Evolutionary conservation across 2,797 vertebrate genomes (phyloP).

Genomic region (Fundulus diaphanus): DNA sequence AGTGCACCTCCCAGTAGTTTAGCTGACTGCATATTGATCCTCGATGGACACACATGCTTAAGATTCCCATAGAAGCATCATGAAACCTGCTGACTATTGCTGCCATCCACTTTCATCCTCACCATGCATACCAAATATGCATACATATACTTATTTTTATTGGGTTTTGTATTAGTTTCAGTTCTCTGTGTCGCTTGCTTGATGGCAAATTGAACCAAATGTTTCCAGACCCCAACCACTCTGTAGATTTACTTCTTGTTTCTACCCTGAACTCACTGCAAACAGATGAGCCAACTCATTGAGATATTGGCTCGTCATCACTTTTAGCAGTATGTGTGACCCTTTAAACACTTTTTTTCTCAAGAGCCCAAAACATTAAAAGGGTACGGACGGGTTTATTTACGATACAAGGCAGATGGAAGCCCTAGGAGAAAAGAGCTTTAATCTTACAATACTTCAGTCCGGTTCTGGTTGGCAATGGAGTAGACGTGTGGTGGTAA

Average conservation of each 20-base stretch:
- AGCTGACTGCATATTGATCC: too few species aligned
- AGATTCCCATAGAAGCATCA: not conserved
- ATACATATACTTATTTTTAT: not conserved
- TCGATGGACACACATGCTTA: not conserved
- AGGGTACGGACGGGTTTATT: too few species aligned
- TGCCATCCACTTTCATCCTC: not conserved
- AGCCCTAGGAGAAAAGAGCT: too few species aligned
- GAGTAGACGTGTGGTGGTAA: too few species aligned
- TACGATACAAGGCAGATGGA: too few species aligned
- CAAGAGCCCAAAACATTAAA: too few species aligned
- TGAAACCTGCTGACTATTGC: not conserved
- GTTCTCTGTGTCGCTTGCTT: conserved; percentile 11
- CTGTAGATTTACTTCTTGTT: not conserved
- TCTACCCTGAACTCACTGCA: conserved; percentile 16
- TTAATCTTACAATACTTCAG: too few species aligned
- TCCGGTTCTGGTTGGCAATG: too few species aligned
- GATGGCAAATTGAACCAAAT: conserved; percentile 9
- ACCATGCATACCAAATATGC: not conserved
- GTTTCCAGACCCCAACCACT: not conserved
- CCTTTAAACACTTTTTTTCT: conserved; percentile 44
- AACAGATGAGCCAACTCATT: conserved; percentile 1
- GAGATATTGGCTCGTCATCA: conserved; percentile 30
- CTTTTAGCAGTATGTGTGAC: conserved; percentile 2
- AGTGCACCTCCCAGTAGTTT: not conserved
- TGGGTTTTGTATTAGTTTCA: conserved; percentile 20